A percentile compares a stretch with the other conserved stretches of the same genome.
phyloP scores from a whole-genome alignment of 2,888 invertebrate species.

The Euspilapteryx auroguttella region DNA sequence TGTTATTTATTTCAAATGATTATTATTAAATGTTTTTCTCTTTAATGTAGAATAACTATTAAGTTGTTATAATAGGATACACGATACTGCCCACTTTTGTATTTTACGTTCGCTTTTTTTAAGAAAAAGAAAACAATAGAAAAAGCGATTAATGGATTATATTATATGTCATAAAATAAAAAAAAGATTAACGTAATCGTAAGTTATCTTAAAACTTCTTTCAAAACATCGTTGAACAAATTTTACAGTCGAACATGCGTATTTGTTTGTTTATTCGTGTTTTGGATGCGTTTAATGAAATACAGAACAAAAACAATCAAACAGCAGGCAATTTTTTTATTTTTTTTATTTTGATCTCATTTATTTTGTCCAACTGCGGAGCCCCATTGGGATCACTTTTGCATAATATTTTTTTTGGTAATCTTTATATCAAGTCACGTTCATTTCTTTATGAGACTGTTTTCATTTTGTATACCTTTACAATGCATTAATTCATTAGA shows the following conservation, averaged over 20 bases:
- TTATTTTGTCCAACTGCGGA: too few species aligned
- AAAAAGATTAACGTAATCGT: constrained; percentile 15
- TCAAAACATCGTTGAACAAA: constrained; percentile 34
- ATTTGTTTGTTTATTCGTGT: too few species aligned
- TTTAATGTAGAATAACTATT: constrained; percentile 42
- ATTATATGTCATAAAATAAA: constrained; percentile 11
- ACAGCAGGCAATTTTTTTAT: constrained; percentile 42
- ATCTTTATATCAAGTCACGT: constrained; percentile 22
- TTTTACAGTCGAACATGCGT: constrained; percentile 19
- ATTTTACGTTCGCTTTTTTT: constrained; percentile 23
- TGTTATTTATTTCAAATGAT: constrained; percentile 63
- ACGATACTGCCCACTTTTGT: constrained; percentile 50
- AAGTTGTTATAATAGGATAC: constrained; percentile 52
- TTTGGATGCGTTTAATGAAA: constrained; percentile 6
- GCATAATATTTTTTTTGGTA: too few species aligned
- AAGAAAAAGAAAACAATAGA: too few species aligned
- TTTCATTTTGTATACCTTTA: constrained; percentile 12
- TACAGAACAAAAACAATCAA: constrained; percentile 12
- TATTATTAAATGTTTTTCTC: constrained; percentile 51
- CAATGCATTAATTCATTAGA: too few species aligned
- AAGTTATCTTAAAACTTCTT: constrained; percentile 13
- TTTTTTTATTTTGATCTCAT: constrained; percentile 44
- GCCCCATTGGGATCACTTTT: too few species aligned
- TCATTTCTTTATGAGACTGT: constrained; percentile 14
- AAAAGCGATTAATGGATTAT: too few species aligned